Percentiles rank a stretch among this genome's conserved stretches.
Conservation (phyloP, 2,797 vertebrate genomes). For the Rhabdomys pumilio region DNA sequence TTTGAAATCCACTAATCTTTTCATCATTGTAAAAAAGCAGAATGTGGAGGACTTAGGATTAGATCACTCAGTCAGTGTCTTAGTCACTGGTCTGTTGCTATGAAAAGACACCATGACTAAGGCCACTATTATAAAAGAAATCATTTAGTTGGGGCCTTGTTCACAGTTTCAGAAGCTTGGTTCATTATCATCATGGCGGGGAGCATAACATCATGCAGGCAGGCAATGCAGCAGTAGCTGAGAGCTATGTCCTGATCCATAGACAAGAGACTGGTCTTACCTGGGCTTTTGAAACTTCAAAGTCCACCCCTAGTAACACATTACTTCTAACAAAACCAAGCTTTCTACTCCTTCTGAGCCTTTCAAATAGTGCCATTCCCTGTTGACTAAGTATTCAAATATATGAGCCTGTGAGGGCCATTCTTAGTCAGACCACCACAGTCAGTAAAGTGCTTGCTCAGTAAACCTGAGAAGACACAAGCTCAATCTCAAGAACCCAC, state of each 20-base stretch:
- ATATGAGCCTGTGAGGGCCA: background rate
- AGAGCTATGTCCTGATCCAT: background rate
- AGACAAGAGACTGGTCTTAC: background rate
- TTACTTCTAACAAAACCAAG: background rate
- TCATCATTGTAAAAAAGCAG: conserved; percentile 23
- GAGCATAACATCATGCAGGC: background rate
- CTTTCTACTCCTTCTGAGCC: background rate
- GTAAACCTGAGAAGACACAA: background rate
- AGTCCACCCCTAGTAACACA: background rate
- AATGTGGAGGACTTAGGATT: background rate
- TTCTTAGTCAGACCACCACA: background rate
- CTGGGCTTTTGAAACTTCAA: background rate
- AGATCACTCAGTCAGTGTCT: background rate
- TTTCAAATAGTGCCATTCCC: background rate
- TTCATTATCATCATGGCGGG: background rate
- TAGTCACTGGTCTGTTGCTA: background rate
- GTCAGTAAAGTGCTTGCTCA: background rate
- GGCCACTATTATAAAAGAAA: background rate
- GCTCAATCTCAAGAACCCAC: background rate
- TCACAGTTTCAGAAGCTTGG: background rate
- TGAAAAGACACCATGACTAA: background rate
- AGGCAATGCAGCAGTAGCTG: background rate
- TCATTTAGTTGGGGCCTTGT: background rate
- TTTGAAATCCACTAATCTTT: conserved; percentile 21
- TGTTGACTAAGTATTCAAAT: background rate